Base-by-base conservation (phyloP, 2,113 vertebrate genomes). In the Gambusia holbrooki region DNA sequence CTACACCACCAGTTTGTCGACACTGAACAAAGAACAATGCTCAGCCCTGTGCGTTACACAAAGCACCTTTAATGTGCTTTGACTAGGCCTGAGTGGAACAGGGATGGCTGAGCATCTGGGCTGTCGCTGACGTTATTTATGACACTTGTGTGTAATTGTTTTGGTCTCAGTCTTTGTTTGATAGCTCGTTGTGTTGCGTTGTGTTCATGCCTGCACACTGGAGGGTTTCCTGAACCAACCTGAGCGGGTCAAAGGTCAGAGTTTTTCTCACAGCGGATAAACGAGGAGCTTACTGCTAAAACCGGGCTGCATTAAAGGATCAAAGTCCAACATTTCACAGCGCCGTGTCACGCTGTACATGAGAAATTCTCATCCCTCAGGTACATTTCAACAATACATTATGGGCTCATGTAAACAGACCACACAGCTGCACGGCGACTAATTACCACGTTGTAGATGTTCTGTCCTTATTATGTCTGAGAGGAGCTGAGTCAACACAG, bases 51-150 rank as follows among this genome's bases (percentile, higher is more conserved):
- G 72, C 33, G 13, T 58, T 0, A 37, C 1, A 90, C 85, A 92
- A 89, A 85, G 85, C 79, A 63, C 35, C 73, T 76, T 81, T 87
- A 88, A 90, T 80, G 37, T 74, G 83, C 82, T 90, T 85, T 82
- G 85, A 90, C 87, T 85, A 83, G 89, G 65, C 69, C 27, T 27
- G 45, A 77, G 68, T 35, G 35, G 61, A 48, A 77, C 81, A 81
- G 77, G 71, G 17, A 82, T 22, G 62, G 72, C 30, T 60, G 68
- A 65, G 79, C 77, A 66, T 81, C 67, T 40, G 69, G 54, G 62
- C 64, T 79, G 85, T 86, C 90, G 81, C 58, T 66, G 72, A 88
- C 70, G 85, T 86, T 84, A 84, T 90, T 81, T 76, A 84, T 62
- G 76, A 81, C 85, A 62, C 69, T 0, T 1, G 14, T 27, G 33